Evolutionary conservation across 2,888 invertebrate species (phyloP), one percentile per base, ranked within the genome.

Genomic region (Drosophila eohydei): DNA sequence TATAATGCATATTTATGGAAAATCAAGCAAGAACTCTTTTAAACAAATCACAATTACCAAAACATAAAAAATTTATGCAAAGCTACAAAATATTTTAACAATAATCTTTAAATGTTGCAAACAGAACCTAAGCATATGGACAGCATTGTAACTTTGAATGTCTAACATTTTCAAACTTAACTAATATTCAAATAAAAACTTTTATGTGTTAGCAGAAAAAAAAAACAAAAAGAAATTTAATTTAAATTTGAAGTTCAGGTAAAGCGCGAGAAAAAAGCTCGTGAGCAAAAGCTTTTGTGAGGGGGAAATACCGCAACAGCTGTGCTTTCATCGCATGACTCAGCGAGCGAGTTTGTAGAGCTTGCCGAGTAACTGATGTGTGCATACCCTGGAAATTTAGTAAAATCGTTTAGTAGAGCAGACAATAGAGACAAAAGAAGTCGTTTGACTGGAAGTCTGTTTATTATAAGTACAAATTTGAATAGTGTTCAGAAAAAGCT

Each of bases 91-190:
- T 65, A 85, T 76, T 77, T 82, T 60, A 74, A 82, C 52, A 78
- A 65, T 73, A 67, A 78, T 57, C 61, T 70, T 73, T 73, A 56
- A 78, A 80, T 81, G 74, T 88, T 88, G 59, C 89, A 80, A 80
- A 71, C 77, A 80, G 26, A 52, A 74, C 63, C 51, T 70, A 80
- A 74, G 60, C 61, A 68, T 73, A 80, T 72, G 65, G 58, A 77
- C 57, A 81, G 54, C 51, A 67, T 89, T 85, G 78, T 85, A 89
- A 85, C 86, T 77, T 88, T 85, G 58, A 88, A 89, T 89, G 86
- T 89, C 86, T 72, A 82, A 88, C 74, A 84, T 89, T 84, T 84
- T 82, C 57, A 84, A 82, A 74, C 73, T 74, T 74, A 85, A 81
- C 83, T 84, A 73, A 88, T 84, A 84, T 89, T 84, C 83, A 62